Base-by-base conservation (phyloP, 2,113 vertebrate genomes). In the Chaenogobius annularis region DNA sequence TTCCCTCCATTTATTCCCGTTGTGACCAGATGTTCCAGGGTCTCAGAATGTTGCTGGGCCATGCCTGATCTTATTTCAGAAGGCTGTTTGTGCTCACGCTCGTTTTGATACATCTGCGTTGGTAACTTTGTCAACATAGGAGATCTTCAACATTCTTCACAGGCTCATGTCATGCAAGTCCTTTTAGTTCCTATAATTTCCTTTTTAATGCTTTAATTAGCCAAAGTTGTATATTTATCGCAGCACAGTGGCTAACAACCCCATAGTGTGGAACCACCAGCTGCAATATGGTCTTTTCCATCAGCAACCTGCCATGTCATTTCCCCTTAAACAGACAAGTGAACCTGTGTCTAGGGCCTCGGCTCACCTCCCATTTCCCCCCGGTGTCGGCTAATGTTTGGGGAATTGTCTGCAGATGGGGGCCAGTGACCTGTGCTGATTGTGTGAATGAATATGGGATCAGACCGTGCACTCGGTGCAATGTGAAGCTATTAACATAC, bases 391-490 rank as follows among this genome's bases (percentile, higher is more conserved):
- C 71, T 79, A 72, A 79, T 81, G 72, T 83, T 66, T 68, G 14
- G 68, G 67, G 67, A 75, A 68, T 73, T 75, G 76, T 76, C 76
- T 75, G 66, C 44, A 64, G 74, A 87, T 80, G 79, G 72, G 73
- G 79, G 83, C 70, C 72, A 67, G 37, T 73, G 82, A 81, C 83
- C 86, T 82, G 69, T 74, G 55, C 59, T 61, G 80, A 79, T 73
- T 77, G 78, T 77, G 66, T 77, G 81, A 80, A 75, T 77, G 74
- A 78, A 81, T 80, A 80, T 72, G 43, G 59, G 76, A 83, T 83
- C 72, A 73, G 72, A 73, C 46, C 73, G 76, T 74, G 74, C 61
- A 74, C 62, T 48, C 17, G 72, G 82, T 64, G 63, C 72, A 64
- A 47, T 65, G 50, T 67, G 48, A 62, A 75, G 76, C 80, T 78